Conservation (phyloP, 1,140 invertebrate species). For the Anadara kagoshimensis region DNA sequence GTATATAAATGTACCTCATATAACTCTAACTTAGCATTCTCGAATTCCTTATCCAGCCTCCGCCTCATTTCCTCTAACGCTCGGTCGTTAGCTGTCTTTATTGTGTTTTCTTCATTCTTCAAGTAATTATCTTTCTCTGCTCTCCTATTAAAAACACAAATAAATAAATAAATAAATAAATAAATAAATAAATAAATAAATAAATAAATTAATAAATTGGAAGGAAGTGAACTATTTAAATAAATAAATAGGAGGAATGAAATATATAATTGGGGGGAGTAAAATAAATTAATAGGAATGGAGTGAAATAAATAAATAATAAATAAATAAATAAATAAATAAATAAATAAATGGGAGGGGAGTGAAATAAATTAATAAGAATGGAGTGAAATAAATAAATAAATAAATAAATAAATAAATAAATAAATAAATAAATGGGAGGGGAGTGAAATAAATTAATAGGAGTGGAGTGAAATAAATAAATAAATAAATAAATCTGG, state of each 20-base stretch:
- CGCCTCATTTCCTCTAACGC: conserved; percentile 48
- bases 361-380: no score
- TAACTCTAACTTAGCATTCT: conserved; percentile 59
- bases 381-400: background rate
- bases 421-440: background rate
- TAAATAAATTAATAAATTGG: no score
- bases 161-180: no score
- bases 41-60: conserved; percentile 54
- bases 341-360: no score
- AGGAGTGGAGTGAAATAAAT: background rate
- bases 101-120: conserved; percentile 51
- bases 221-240: no score
- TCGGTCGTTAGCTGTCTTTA: conserved; percentile 46
- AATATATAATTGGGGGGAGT: no score
- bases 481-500: no score
- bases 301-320: no score
- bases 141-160: conserved; percentile 30
- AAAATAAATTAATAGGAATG: no score
- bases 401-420: background rate
- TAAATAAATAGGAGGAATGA: no score
- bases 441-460: background rate
- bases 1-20: conserved; percentile 46
- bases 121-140: conserved; percentile 41
- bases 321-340: no score
- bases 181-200: no score